phyloP scores from a whole-genome alignment of 2,888 invertebrate species.

The Pyrochroa serraticornis region DNA sequence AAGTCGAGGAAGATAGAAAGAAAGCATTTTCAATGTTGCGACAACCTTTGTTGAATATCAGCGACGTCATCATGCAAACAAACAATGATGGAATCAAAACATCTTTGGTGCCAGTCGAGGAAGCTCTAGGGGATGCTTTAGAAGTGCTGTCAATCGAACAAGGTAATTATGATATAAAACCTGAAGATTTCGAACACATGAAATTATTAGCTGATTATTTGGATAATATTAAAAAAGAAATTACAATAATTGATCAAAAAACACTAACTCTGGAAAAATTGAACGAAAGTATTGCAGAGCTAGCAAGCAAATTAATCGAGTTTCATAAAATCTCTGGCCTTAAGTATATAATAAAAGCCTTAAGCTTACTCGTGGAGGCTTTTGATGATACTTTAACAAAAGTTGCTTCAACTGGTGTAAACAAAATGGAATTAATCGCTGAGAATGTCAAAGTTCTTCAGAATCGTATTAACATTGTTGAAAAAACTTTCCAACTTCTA shows the following conservation, averaged over 20 bases:
- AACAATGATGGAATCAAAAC: constrained; percentile 42
- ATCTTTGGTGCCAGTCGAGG: constrained; percentile 39
- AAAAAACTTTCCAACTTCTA: neutral
- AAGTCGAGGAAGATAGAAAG: constrained; percentile 40
- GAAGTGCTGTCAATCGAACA: constrained; percentile 51
- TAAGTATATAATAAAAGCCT: constrained; percentile 23
- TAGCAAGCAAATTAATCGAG: constrained; percentile 2
- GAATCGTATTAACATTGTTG: neutral
- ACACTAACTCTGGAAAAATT: constrained; percentile 1
- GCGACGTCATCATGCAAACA: constrained; percentile 43
- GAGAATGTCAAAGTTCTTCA: constrained; percentile 1
- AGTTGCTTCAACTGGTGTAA: neutral
- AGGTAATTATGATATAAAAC: constrained; percentile 47
- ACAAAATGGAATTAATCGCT: neutral
- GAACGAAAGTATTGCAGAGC: neutral
- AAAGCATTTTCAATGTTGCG: constrained; percentile 39
- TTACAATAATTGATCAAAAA: constrained; percentile 10
- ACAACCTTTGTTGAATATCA: constrained; percentile 47
- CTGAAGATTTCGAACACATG: constrained; percentile 34
- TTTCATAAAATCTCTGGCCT: constrained; percentile 3
- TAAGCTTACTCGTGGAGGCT: constrained; percentile 18
- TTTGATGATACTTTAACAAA: constrained; percentile 4
- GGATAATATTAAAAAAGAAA: constrained; percentile 26
- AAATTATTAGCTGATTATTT: constrained; percentile 31
- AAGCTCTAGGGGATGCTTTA: constrained; percentile 48